Conservation (phyloP, 2,888 invertebrate species). For the Heliconius aoede region DNA sequence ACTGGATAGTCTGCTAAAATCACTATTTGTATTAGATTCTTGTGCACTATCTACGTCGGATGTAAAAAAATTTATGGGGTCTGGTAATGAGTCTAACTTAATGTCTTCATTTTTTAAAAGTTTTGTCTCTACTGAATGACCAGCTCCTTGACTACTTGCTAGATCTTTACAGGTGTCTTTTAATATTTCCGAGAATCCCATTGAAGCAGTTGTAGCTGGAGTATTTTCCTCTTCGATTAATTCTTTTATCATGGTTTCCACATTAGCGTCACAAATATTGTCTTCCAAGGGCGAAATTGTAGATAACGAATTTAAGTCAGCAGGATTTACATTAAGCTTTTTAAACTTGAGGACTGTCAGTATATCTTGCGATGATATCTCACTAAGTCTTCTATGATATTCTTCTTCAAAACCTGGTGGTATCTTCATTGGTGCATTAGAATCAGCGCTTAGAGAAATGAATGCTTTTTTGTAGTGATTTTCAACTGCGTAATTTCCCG, state of each 20-base stretch:
- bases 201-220: constrained; percentile 31
- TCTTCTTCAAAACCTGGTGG: constrained; percentile 77
- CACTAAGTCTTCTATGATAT: constrained; percentile 55
- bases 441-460: constrained; percentile 52
- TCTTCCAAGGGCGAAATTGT: constrained; percentile 10
- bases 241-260: constrained; percentile 40
- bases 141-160: not conserved
- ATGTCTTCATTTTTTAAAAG: constrained; percentile 35
- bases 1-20: constrained; percentile 71
- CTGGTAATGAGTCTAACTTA: constrained; percentile 53
- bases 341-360: constrained; percentile 42
- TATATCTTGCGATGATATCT: constrained; percentile 47
- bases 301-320: not conserved
- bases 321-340: constrained; percentile 46
- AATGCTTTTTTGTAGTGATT: constrained; percentile 69
- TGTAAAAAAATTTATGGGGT: constrained; percentile 67
- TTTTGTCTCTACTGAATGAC: constrained; percentile 7
- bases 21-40: constrained; percentile 49
- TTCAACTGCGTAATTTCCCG: constrained; percentile 77
- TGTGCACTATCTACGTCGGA: constrained; percentile 48
- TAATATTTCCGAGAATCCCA: constrained; percentile 35
- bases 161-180: constrained; percentile 16
- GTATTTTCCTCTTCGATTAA: constrained; percentile 34
- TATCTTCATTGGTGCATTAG: constrained; percentile 54
- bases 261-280: constrained; percentile 31